phyloP scores from a whole-genome alignment of 2,888 invertebrate species.

The Colostygia pectinataria region DNA sequence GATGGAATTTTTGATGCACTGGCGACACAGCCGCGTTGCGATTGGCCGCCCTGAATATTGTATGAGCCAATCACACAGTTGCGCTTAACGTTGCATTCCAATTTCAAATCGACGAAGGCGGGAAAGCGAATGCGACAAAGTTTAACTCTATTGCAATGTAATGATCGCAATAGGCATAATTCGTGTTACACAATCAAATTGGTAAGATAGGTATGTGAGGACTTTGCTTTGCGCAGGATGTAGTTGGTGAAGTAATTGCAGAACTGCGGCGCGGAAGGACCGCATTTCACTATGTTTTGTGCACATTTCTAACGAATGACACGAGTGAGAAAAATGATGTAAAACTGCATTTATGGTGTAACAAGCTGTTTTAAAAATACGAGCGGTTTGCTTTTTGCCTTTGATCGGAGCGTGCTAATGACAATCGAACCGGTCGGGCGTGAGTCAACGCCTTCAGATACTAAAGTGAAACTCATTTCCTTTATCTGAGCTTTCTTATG shows the following conservation, averaged over 20 bases:
- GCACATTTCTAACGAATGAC: constrained; percentile 32
- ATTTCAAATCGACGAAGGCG: constrained; percentile 80
- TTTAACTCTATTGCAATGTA: constrained; percentile 68
- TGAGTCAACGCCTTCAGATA: constrained; percentile 24
- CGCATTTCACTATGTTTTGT: constrained; percentile 35
- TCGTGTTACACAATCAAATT: constrained; percentile 66
- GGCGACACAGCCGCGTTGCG: constrained; percentile 79
- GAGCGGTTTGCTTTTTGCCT: constrained; percentile 18
- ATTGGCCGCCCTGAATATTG: constrained; percentile 81
- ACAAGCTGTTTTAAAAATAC: constrained; percentile 26
- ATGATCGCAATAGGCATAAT: constrained; percentile 60
- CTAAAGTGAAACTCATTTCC: constrained; percentile 28
- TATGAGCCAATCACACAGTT: constrained; percentile 80
- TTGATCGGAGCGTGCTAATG: constrained; percentile 27
- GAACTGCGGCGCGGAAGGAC: constrained; percentile 30
- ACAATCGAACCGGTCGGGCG: constrained; percentile 28
- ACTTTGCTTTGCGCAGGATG: constrained; percentile 35
- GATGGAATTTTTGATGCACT: constrained; percentile 84
- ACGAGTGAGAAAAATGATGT: constrained; percentile 31
- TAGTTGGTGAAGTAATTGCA: constrained; percentile 30
- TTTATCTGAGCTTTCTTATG: constrained; percentile 24
- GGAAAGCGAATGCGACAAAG: constrained; percentile 68
- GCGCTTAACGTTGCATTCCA: constrained; percentile 81
- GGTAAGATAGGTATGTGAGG: constrained; percentile 45
- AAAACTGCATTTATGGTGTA: constrained; percentile 23